Evolutionary conservation across 30 jellyfish, hydroid and myxozoan genomes (phyloP), one percentile per base, ranked within the genome.

Genomic region (Aurelia coerulea): DNA sequence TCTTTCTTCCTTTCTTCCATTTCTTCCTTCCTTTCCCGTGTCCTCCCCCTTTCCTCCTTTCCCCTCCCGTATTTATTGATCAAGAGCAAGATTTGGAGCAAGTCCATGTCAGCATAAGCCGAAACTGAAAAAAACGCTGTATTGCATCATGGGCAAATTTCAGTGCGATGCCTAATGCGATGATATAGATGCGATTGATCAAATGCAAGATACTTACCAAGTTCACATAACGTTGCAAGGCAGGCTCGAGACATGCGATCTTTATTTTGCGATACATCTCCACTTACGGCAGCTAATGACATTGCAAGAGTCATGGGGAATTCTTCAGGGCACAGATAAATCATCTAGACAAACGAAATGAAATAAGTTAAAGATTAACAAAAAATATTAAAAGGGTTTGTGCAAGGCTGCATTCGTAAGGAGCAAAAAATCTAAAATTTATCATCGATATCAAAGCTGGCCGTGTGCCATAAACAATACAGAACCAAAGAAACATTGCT

Each of bases 211-310:
- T 17, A 68, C 92, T 11, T 68, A 90, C 99, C 99, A 29, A 95
- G 86, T 70, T 95, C 99, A 62, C 99, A 95, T 51, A 95, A 42
- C 4, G 99, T 90, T 5, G 99, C 99, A 31, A 95, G 93, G 74
- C 97, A 95, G 7, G 99, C 97, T 46, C 97, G 73, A 32, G 99
- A 85, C 97, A 95, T 84, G 17, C 97, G 96, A 65, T 95, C 99
- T 60, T 84, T 92, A 46, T 90, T 97, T 60, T 90, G 97, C 5
- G 97, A 85, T 41, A 90, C 37, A 81, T 95, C 99, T 19, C 88
- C 73, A 65, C 99, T 89, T 2, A 95, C 76, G 0, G 99, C 96
- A 9, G 99, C 87, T 60, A 95, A 66, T 8, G 97, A 78, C 99
- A 95, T 95, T 52, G 95, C 99, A 12, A 95, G 73, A 34, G 97